Base-by-base conservation (phyloP, 2,888 invertebrate species). In the Luffia ferchaultella region DNA sequence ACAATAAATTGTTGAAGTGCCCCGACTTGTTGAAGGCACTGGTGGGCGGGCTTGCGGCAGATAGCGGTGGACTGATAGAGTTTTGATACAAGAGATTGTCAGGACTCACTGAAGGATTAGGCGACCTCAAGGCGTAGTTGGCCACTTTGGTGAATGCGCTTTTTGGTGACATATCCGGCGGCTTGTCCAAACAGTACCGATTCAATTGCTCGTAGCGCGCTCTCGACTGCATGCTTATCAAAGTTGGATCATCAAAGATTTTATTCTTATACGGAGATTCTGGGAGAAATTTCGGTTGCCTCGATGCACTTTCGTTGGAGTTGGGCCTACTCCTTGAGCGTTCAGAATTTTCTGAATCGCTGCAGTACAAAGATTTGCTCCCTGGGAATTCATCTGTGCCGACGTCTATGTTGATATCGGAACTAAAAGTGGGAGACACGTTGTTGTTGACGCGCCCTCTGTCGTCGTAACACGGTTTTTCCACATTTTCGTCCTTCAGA, bases 111-210 rank as follows among this genome's bases (percentile, higher is more conserved):
- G 92, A 91, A 16, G 91, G 88, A 56, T 90, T 87, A 0, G 90
- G 90, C 1, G 90, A 90, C 45, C 88, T 66, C 41, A 87, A 77
- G 2, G 71, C 62, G 54, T 63, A 77, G 58, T 83, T 82, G 1
- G 83, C 68, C 15, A 95, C 94, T 84, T 95, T 95, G 1, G 94
- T 95, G 63, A 95, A 95, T 5, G 95, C 95, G 76, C 94, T 94
- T 62, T 89, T 89, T 0, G 88, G 87, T 0, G 87, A 86, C 56
- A 86, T 69, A 2, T 87, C 84, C 1, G 79, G 64, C 2, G 69
- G 63, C 47, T 80, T 85, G 41, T 86, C 86, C 52, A 55, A 53
- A 44, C 65, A 60, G 54, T 70, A 80, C 50, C 78, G 67, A 20
- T 62, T 52, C 42, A 67, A 65, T 46, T 71, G 76, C 54, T 86